Evolutionary conservation across 1,140 invertebrate species (phyloP).

Genomic region (Drosophila nannoptera): DNA sequence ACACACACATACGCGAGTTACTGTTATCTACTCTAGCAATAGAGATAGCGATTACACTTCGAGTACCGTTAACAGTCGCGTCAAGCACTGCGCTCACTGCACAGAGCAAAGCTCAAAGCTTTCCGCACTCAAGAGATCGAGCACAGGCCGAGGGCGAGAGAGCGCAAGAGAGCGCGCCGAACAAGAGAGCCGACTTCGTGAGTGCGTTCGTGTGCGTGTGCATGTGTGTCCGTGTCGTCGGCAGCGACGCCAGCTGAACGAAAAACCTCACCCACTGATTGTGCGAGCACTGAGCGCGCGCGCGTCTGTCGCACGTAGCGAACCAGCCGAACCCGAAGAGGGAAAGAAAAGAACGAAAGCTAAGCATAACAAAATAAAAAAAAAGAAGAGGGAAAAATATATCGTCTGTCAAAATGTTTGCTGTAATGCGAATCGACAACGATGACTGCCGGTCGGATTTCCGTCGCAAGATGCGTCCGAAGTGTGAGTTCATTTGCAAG

Average conservation of each 20-base stretch:
- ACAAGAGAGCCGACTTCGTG: not conserved
- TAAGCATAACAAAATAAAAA: too few relatives aligned
- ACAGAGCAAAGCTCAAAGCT: constrained; percentile 43
- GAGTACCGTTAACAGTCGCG: constrained; percentile 49
- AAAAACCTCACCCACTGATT: constrained; percentile 35
- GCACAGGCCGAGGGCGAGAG: constrained; percentile 3
- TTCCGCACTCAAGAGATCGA: constrained; percentile 33
- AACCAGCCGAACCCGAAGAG: constrained; percentile 13
- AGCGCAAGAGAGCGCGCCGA: constrained; percentile 15
- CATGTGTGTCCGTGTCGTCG: constrained; percentile 1
- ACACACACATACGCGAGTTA: constrained; percentile 22
- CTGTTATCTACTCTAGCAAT: constrained; percentile 52
- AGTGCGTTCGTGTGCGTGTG: constrained; percentile 5
- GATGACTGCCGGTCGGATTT: constrained; percentile 93
- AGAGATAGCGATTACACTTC: constrained; percentile 64
- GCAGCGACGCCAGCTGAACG: constrained; percentile 9
- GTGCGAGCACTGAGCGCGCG: constrained; percentile 34
- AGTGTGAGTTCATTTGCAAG: constrained; percentile 99
- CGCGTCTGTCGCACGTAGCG: constrained; percentile 29
- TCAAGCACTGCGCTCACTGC: constrained; percentile 42
- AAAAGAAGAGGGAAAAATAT: constrained; percentile 60
- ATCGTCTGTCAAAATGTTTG: constrained; percentile 86
- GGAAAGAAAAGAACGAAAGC: constrained; percentile 32
- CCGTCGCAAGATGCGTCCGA: constrained; percentile 94
- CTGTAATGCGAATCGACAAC: constrained; percentile 93